Evolutionary conservation across 2,113 vertebrate genomes (phyloP), one percentile per base, ranked within the genome.

Genomic region (Grammomys dolichurus): DNA sequence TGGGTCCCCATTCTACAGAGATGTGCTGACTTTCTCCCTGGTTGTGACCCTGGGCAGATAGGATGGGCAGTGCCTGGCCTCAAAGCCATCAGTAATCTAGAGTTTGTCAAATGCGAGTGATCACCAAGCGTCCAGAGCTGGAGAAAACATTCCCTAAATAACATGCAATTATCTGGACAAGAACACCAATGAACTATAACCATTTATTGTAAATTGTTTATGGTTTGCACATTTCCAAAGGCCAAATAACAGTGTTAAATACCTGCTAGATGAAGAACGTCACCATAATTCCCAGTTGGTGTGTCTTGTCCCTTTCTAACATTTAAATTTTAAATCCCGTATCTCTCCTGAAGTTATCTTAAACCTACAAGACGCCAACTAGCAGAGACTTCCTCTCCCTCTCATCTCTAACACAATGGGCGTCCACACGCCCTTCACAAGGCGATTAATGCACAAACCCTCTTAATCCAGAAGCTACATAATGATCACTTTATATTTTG

Each of bases 151-250:
- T 93, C 86, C 70, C 69, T 51, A 90, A 93, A 56, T 60, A 97
- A 51, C 13, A 0, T 0, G 19, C 73, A 92, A 93, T 63, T 86
- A 93, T 54, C 31, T 87, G 77, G 81, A 86, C 77, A 85, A 89
- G 56, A 6, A 73, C 69, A 95, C 89, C 80, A 91, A 40, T 19
- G 72, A 98, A 97, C 95, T 97, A 3, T 96, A 97, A 92, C 94
- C 94, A 95, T 98, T 98, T 98, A 98, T 97, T 98, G 98, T 96
- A 98, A 98, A 98, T 98, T 97, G 98, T 97, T 98, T 96, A 95
- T 77, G 97, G 95, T 98, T 97, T 95, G 97, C 95, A 98, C 97
- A 98, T 96, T 65, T 95, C 95, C 97, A 97, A 98, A 98, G 70
- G 36, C 70, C 70, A 72, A 40, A 72, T 72, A 75, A 22, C 31